Evolutionary conservation across 2,797 vertebrate genomes (phyloP).

Genomic region (Fundulus diaphanus): DNA sequence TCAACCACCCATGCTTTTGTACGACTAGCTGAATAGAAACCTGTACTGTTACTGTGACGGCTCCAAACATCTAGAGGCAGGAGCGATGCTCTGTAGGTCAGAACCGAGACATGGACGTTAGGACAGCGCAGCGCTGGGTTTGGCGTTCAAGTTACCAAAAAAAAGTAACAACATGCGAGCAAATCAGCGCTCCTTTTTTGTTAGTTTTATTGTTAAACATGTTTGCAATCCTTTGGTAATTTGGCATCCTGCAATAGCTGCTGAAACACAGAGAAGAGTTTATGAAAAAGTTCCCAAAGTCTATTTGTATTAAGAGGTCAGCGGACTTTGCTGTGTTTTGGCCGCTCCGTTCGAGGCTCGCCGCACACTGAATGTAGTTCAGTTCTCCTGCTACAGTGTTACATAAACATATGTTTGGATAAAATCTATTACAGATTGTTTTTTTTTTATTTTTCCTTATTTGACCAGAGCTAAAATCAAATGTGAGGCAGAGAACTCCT

Average conservation of each 20-base stretch:
- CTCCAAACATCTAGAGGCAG: constrained; percentile 19
- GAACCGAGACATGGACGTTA: neutral
- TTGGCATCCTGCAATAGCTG: constrained; percentile 12
- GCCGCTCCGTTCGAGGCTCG: neutral
- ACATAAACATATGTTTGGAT: constrained; percentile 5
- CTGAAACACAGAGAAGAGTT: constrained; percentile 13
- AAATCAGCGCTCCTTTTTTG: neutral
- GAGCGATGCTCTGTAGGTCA: constrained; percentile 26
- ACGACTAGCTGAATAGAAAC: constrained; percentile 33
- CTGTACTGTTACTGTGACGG: constrained; percentile 32
- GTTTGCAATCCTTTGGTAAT: constrained; percentile 18
- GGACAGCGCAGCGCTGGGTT: neutral
- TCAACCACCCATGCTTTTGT: constrained; percentile 53
- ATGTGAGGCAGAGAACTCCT: neutral
- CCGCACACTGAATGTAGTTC: neutral
- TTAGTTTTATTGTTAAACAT: neutral
- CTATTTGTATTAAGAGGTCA: neutral
- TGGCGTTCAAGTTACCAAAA: neutral
- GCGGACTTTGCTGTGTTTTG: neutral
- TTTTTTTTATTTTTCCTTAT: neutral
- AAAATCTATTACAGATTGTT: constrained; percentile 1
- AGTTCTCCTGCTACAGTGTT: constrained; percentile 1
- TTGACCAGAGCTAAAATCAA: constrained; percentile 6
- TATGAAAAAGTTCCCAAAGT: neutral
- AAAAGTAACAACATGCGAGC: neutral